Evolutionary conservation across 2,797 vertebrate genomes (phyloP).

Genomic region (Trachurus trachurus): DNA sequence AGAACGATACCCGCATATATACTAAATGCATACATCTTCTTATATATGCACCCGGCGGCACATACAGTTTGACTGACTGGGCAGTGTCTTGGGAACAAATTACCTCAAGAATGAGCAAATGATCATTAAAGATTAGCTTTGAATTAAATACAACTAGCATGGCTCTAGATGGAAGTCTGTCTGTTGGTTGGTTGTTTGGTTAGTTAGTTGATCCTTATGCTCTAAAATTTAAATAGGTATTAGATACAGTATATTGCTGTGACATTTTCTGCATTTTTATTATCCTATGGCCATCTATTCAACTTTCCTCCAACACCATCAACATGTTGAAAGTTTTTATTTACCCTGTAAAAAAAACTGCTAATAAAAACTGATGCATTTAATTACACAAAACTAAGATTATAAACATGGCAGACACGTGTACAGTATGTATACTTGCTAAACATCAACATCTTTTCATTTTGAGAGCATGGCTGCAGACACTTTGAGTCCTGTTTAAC

Average conservation of each 20-base stretch:
- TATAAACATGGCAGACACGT: neutral
- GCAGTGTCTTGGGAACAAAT: conserved; percentile 31
- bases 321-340: neutral
- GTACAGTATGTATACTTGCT: neutral
- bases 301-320: neutral
- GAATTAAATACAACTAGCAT: neutral
- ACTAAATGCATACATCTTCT: conserved; percentile 29
- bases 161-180: neutral
- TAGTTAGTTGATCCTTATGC: neutral
- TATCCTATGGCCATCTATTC: neutral
- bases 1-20: conserved; percentile 35
- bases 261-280: neutral
- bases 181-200: neutral
- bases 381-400: neutral
- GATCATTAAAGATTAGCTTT: conserved; percentile 21
- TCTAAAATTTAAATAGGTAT: neutral
- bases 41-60: conserved; percentile 18
- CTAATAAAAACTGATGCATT: neutral
- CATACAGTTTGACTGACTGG: conserved; percentile 37
- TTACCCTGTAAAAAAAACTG: neutral
- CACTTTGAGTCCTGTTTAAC: neutral
- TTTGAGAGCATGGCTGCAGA: neutral
- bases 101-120: conserved; percentile 39
- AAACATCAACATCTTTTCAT: neutral
- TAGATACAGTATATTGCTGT: neutral